Base-by-base conservation (phyloP, 2,113 vertebrate species). In the Mirza zaza region DNA sequence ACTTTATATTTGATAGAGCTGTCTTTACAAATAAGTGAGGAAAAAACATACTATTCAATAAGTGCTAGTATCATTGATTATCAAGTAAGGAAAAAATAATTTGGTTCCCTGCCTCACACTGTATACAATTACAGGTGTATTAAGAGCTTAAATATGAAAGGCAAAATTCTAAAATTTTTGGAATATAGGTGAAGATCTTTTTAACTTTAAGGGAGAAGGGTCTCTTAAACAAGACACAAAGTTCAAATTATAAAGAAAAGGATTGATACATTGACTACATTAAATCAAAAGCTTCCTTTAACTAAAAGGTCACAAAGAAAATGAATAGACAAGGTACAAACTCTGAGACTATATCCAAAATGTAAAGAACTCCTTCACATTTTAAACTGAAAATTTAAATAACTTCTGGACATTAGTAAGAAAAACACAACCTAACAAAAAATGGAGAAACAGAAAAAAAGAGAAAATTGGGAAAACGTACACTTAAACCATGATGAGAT, bases 221-320 rank as follows among this genome's bases (percentile, higher is more conserved):
- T 13, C 87, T 87, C 48, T 77, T 84, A 67, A 81, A 65, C 6
- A 55, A 95, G 88, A 52, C 75, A 61, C 42, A 36, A 91, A 86
- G 71, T 42, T 67, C 34, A 91, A 71, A 61, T 77, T 79, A 12
- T 71, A n/a, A 91, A 86, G 63, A 79, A 75, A 71, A 27, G 50
- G 34, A 79, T 80, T 32, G 52, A 42, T 42, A 79, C 36, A 61
- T 52, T 91, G 36, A 59, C 55, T 63, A 50, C 34, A 42, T 80
- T 86, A 55, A 90, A 42, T 57, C n/a, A 59, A 95, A 71, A 85
- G 20, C 32, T 75, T 87, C 61, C 23, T 87, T 70, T 87, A 90
- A 73, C n/a, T 73, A n/a, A 95, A 85, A 86, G 52, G 32, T 17
- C 27, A 42, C 42, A 67, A 75, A 75, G 73, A 91, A 95, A 91